Evolutionary conservation across 2,113 vertebrate genomes (phyloP), one percentile per base, ranked within the genome.

Genomic region (Formicarius rufipectus): DNA sequence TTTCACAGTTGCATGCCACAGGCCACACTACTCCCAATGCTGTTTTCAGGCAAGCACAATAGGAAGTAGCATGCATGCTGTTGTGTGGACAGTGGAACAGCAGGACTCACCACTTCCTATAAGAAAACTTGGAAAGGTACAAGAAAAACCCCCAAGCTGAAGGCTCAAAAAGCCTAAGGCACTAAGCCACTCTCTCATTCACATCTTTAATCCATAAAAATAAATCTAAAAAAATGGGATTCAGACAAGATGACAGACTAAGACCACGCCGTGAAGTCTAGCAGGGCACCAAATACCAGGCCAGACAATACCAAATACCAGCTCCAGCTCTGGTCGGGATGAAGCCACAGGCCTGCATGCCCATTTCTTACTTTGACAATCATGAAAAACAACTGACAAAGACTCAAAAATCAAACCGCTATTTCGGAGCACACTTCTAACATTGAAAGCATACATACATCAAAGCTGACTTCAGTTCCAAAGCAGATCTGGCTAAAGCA

Each of bases 321-420:
- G 60, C 35, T 82, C 62, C 84, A 64, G 15, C 13, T 10, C 33
- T 1, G 23, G n/a, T 3, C 49, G 12, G 35, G 62, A 50, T 10
- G 39, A 47, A 35, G 37, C 6, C 71, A 60, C n/a, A 0, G 0
- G 16, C 45, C 55, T 30, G n/a, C 35, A 74, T 13, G 16, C 10
- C 28, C 45, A 44, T 24, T 62, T 56, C 2, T 49, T 56, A 55
- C 8, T 52, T 47, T 79, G 74, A 25, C 60, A 86, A 52, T 63
- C 24, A 19, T 1, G 39, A 91, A 27, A 77, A 73, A 72, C 72
- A 64, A n/a, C 0, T 9, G 40, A 67, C 87, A 69, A 58, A 25
- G 11, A 13, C 37, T 18, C 39, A 17, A 27, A 91, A 80, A 16
- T 31, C 35, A 62, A 77, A 21, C 22, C 4, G 31, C 2, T 6